Conservation (phyloP, 2,113 vertebrate species). For the Cryptomyrus ogoouensis region DNA sequence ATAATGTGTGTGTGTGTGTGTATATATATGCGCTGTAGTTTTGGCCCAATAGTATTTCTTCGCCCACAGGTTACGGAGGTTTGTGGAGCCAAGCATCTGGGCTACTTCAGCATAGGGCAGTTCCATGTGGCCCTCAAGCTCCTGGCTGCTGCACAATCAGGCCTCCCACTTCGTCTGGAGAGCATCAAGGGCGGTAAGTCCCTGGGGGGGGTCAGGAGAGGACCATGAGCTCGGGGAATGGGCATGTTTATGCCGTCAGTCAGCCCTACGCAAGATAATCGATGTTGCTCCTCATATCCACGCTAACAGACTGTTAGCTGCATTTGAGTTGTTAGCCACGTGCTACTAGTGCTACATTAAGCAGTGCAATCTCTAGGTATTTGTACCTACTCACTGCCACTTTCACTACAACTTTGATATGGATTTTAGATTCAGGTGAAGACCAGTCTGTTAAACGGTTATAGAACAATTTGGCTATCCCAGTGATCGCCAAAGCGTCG, state of each 20-base stretch:
- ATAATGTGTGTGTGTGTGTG: background rate
- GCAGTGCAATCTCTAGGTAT: background rate
- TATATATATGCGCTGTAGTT: background rate
- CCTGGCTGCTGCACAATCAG: conserved; percentile 79
- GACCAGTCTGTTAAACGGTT: background rate
- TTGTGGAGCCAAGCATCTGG: conserved; percentile 83
- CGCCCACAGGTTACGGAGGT: conserved; percentile 79
- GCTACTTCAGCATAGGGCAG: conserved; percentile 82
- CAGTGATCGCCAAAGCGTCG: too few relatives aligned
- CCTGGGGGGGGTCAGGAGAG: background rate
- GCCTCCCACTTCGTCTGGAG: conserved; percentile 79
- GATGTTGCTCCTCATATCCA: background rate
- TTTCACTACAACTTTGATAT: background rate
- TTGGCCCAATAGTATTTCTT: background rate
- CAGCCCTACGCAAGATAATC: background rate
- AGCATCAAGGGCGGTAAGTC: conserved; percentile 81
- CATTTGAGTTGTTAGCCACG: background rate
- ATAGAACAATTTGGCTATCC: background rate
- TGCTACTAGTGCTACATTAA: background rate
- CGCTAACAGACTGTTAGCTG: background rate
- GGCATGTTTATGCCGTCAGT: background rate
- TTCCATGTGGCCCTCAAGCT: conserved; percentile 91
- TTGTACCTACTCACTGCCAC: background rate
- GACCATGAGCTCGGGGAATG: background rate
- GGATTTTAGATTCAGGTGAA: background rate